phyloP scores from a whole-genome alignment of 2,113 vertebrate species.

The Tragelaphus scriptus region DNA sequence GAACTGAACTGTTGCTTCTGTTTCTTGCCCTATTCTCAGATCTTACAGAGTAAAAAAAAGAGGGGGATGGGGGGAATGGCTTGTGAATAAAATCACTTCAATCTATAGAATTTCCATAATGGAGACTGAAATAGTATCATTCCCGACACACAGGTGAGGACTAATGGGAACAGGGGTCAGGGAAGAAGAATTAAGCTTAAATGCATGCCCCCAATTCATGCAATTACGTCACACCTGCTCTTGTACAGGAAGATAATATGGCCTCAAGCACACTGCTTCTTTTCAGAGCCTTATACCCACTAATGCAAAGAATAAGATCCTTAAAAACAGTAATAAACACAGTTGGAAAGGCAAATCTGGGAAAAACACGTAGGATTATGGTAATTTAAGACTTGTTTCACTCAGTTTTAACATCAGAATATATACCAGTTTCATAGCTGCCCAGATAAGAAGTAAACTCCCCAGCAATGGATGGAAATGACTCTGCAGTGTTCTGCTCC shows the following conservation, averaged over 20 bases:
- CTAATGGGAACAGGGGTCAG: neutral
- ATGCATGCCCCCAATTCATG: neutral
- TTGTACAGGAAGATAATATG: neutral
- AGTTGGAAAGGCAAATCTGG: neutral
- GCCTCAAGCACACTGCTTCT: neutral
- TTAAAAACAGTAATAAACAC: neutral
- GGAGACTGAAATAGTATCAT: neutral
- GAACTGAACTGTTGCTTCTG: neutral
- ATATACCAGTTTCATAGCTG: constrained; percentile 85
- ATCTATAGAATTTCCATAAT: neutral
- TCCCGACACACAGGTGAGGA: neutral
- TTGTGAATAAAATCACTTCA: neutral
- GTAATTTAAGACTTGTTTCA: neutral
- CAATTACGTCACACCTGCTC: neutral
- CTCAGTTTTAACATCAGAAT: constrained; percentile 90
- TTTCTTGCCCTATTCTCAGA: neutral
- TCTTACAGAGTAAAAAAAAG: neutral
- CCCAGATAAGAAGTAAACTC: constrained; percentile 88
- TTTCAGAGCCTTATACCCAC: neutral
- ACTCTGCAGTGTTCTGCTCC: constrained; percentile 83
- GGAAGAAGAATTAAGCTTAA: neutral
- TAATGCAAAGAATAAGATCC: neutral
- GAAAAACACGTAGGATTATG: neutral
- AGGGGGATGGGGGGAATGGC: neutral
- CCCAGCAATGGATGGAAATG: constrained; percentile 83